phyloP scores from a whole-genome alignment of 2,888 invertebrate species.

The Tetheella fluctuosa region DNA sequence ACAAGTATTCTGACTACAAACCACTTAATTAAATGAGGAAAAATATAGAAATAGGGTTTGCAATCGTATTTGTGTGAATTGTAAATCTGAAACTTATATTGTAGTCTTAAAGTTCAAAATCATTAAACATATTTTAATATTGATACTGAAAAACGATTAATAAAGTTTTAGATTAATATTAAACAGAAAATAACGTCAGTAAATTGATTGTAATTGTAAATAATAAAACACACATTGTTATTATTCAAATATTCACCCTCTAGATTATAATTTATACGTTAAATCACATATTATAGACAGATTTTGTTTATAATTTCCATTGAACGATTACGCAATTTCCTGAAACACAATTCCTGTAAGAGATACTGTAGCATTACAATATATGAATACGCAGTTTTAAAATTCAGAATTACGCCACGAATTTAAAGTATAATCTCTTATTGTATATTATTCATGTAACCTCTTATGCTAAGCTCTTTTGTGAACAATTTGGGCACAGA shows the following conservation, averaged over 20 bases:
- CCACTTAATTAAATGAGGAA: too few species aligned
- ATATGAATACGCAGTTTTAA: neutral
- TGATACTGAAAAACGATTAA: too few species aligned
- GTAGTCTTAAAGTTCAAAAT: too few species aligned
- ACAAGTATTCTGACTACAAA: too few species aligned
- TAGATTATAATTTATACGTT: neutral
- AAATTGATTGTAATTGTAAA: conserved; percentile 28
- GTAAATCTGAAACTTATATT: too few species aligned
- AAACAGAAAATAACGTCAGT: conserved; percentile 23
- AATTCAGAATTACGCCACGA: neutral
- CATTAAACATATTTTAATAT: too few species aligned
- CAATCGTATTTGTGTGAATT: too few species aligned
- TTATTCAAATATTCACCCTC: conserved; percentile 27
- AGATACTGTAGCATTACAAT: neutral
- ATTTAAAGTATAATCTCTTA: neutral
- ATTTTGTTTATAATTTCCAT: conserved; percentile 3
- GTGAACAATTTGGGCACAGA: neutral
- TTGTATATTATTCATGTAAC: neutral
- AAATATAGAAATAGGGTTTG: too few species aligned
- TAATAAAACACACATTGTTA: conserved; percentile 16
- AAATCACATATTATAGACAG: conserved; percentile 1
- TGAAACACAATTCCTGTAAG: conserved; percentile 1
- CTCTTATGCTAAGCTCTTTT: neutral
- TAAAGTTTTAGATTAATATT: neutral
- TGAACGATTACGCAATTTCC: neutral